Evolutionary conservation across 2,113 vertebrate species (phyloP), one percentile per base, ranked within the genome.

Genomic region (Aviceda subcristata): DNA sequence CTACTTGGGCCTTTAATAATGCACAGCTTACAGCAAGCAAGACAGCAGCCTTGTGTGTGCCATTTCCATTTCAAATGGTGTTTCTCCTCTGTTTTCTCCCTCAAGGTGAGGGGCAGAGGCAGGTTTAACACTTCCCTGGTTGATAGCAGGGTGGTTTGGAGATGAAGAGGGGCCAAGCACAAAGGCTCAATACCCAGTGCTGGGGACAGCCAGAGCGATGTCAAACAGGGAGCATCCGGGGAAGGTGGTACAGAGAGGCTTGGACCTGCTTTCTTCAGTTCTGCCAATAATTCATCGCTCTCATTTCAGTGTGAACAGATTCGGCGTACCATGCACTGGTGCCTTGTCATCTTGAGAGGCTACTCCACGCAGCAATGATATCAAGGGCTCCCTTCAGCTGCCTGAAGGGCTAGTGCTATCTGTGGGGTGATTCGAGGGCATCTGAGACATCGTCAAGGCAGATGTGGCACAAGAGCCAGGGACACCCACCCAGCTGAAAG

Each of bases 261-360:
- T 88, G 59, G 24, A 81, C 29, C 22, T 46, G 17, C 26, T 62
- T 18, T 24, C 15, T 60, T 73, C 53, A 14, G 9, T 51, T 80
- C n/a, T 69, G 26, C 18, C 45, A 39, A 60, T 20, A 60, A 41
- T 27, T 46, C 27, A 16, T 17, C 3, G 1, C 18, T 43, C 30
- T 71, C 4, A 0, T 48, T 62, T 75, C 5, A 0, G 11, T 5
- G 8, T 39, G n/a, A 75, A 53, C 4, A 45, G 29, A 43, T 71
- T 51, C 9, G 1, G 9, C 0, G 0, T 2, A 4, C 1, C n/a
- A n/a, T 24, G 22, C 41, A 39, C 12, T 14, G 43, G 18, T 2
- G 6, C 8, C 21, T 30, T 51, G 11, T 32, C 45, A 39, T 27
- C 21, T 66, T 39, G 12, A 50, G 60, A 67, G 41, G 41, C 15